A percentile compares a stretch with the other conserved stretches of the same genome.
These are phyloP conservation scores for Hemicentrotus pulcherrimus DNA, from an alignment of 35 echinoderm and acorn worm genomes.

Conservation along the genomic window DNA sequence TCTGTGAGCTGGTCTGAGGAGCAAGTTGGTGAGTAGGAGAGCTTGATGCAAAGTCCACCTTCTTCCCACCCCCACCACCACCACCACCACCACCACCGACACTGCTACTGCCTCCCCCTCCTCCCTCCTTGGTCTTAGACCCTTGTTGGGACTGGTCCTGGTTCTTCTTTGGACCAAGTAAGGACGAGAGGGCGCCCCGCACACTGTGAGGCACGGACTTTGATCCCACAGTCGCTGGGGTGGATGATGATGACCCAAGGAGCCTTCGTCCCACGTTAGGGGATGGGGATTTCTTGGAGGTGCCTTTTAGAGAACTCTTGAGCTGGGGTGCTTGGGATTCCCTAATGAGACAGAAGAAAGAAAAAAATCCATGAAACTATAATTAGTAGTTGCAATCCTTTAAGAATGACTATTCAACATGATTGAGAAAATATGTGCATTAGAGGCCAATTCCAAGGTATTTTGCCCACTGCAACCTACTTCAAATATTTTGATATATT, in stretches of 20 bases:
- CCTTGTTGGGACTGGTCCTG: not conserved
- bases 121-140: not conserved
- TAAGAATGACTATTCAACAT: too few species aligned
- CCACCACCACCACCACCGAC: slow-evolving; percentile 15
- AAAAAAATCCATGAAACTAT: not conserved
- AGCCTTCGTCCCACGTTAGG: slow-evolving; percentile 19
- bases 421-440: too few species aligned
- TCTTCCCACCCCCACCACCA: not conserved
- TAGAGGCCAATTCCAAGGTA: too few species aligned
- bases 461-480: too few species aligned
- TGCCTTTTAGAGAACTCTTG: not conserved
- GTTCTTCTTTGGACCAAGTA: slow-evolving; percentile 32
- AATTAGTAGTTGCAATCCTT: too few species aligned
- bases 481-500: too few species aligned
- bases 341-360: not conserved
- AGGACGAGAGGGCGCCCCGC: slow-evolving; percentile 28
- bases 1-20: not conserved
- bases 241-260: not conserved
- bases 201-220: not conserved
- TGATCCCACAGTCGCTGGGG: not conserved
- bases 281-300: slow-evolving; percentile 27
- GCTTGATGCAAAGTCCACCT: slow-evolving; percentile 30
- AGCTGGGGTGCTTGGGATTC: not conserved
- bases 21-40: not conserved
- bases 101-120: not conserved